Percentiles rank a stretch among this genome's conserved stretches.
Evolutionary conservation across 2,888 invertebrate species (phyloP).

Genomic region (Hydriomena furcata): DNA sequence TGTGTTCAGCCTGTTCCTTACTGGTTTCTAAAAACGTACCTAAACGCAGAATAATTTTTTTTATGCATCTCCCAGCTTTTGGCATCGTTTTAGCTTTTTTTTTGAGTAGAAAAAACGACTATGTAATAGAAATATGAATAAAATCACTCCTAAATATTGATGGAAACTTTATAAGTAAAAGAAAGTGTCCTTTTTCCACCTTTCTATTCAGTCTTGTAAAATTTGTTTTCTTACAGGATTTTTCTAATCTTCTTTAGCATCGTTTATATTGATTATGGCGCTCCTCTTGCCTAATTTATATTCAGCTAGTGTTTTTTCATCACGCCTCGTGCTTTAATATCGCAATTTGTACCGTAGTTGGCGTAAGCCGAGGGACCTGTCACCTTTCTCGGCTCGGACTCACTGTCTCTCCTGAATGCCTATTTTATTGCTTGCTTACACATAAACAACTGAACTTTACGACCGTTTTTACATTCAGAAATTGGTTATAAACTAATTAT

Average conservation of each 20-base stretch:
- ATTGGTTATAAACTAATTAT: constrained; percentile 64
- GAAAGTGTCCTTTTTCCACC: constrained; percentile 41
- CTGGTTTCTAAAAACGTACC: too few relatives aligned
- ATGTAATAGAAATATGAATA: too few relatives aligned
- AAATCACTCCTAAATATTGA: too few relatives aligned
- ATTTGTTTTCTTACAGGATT: constrained; percentile 81
- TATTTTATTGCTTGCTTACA: constrained; percentile 68
- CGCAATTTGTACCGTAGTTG: constrained; percentile 82
- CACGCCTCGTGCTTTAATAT: constrained; percentile 82
- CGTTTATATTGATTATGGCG: constrained; percentile 85
- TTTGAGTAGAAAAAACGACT: too few relatives aligned
- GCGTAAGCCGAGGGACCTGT: constrained; percentile 78
- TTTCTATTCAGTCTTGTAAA: constrained; percentile 70
- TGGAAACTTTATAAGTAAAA: neutral
- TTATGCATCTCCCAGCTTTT: too few relatives aligned
- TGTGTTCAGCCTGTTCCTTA: too few relatives aligned
- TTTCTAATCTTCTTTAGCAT: constrained; percentile 83
- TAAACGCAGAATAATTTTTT: too few relatives aligned
- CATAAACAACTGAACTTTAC: constrained; percentile 69
- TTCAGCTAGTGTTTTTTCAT: constrained; percentile 84
- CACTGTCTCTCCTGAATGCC: constrained; percentile 61
- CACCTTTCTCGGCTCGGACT: constrained; percentile 75
- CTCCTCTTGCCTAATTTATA: constrained; percentile 81
- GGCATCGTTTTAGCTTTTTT: too few relatives aligned
- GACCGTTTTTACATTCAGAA: constrained; percentile 60